Evolutionary conservation across 2,888 invertebrate species (phyloP).

Genomic region (Mythimna impura): DNA sequence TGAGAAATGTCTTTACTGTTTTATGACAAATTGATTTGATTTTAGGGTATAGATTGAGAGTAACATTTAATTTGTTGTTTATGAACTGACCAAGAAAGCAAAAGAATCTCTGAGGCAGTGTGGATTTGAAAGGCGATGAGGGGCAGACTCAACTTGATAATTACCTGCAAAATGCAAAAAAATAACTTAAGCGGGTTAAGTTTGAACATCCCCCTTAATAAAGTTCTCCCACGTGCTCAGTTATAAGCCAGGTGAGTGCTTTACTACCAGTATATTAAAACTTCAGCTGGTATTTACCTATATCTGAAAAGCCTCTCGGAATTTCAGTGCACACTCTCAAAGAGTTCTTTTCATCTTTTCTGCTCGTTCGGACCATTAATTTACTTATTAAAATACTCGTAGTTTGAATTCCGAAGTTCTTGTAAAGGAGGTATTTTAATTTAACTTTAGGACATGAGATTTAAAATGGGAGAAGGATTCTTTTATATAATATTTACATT

Average conservation of each 20-base stretch:
- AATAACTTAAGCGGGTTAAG: too few relatives aligned
- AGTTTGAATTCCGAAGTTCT: conserved; percentile 31
- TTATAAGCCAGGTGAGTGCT: conserved; percentile 25
- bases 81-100: too few relatives aligned
- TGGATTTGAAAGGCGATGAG: too few relatives aligned
- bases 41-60: too few relatives aligned
- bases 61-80: too few relatives aligned
- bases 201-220: background rate
- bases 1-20: too few relatives aligned
- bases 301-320: conserved; percentile 30
- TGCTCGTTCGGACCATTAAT: conserved; percentile 7
- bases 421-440: conserved; percentile 1
- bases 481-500: too few relatives aligned
- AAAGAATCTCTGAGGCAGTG: too few relatives aligned
- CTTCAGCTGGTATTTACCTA: conserved; percentile 23
- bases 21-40: too few relatives aligned
- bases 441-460: background rate
- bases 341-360: conserved; percentile 24
- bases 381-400: conserved; percentile 11
- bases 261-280: conserved; percentile 24
- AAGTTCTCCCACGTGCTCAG: conserved; percentile 13
- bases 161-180: too few relatives aligned
- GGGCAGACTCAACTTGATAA: too few relatives aligned
- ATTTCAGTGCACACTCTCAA: conserved; percentile 12
- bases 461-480: background rate